Base-by-base conservation (phyloP, 2,113 vertebrate species). In the Pterocles burchelli region DNA sequence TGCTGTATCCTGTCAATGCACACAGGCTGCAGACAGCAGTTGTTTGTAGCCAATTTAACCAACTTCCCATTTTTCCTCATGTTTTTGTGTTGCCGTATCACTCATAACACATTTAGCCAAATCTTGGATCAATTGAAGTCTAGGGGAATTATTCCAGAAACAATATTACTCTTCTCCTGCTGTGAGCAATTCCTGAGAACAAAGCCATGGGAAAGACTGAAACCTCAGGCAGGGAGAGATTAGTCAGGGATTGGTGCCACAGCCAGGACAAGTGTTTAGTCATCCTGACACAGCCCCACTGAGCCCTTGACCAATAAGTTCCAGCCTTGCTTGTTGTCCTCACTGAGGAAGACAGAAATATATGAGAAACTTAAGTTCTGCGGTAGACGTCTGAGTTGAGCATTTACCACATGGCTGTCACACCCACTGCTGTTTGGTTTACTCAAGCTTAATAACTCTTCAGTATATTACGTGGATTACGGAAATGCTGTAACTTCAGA, bases 391-490 rank as follows among this genome's bases (percentile, higher is more conserved):
- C 65, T 96, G 96, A 97, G 85, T 95, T 96, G 95, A 95, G 52
- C 59, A n/a, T 54, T 97, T 87, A 91, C 96, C 95, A 87, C 90
- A 93, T 0, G 3, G 54, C 76, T 89, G 80, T 87, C 95, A 94
- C 96, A 96, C 95, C 93, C 96, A 89, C 95, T 89, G 65, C 59
- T 90, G 20, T 90, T 96, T 55, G 82, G 85, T 93, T 95, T 96
- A 72, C 79, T 87, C 80, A 65, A 33, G 67, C 48, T 80, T 88
- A 90, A 86, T 86, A 90, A 58, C 90, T 95, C 61, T 74, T 86
- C 41, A 14, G 68, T 5, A 16, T 59, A 34, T 80, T 84, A 65
- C 3, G 16, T 46, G 73, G 82, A 59, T 74, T 86, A 90, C 1
- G 4, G 83, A 90, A 86, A 84, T 25, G 57, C 79, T 90, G 93